phyloP scores from a whole-genome alignment of 1,140 invertebrate species.

The Elymnias hypermnestra region DNA sequence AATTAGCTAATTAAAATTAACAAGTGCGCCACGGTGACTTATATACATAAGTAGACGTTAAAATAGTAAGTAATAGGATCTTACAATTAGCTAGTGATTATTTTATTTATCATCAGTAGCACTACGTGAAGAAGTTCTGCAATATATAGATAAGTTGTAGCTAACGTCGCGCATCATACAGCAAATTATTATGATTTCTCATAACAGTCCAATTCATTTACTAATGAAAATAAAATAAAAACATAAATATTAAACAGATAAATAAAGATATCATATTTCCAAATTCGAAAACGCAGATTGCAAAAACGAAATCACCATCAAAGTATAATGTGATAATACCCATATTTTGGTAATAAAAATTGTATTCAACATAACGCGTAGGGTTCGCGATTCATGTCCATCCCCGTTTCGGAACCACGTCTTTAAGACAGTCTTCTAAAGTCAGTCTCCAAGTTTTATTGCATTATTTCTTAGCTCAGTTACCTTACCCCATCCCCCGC shows the following conservation, averaged over 20 bases:
- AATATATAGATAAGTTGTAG: constrained; percentile 2
- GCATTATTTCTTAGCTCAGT: constrained; percentile 60
- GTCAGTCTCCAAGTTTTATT: constrained; percentile 73
- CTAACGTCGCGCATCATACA: constrained; percentile 9
- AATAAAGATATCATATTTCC: not conserved
- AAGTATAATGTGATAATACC: constrained; percentile 29
- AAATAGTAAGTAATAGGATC: constrained; percentile 13
- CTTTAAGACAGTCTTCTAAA: constrained; percentile 73
- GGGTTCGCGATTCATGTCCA: constrained; percentile 12
- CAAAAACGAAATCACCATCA: constrained; percentile 16
- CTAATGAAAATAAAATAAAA: constrained; percentile 1
- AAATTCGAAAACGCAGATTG: not conserved
- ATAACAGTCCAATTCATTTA: constrained; percentile 6
- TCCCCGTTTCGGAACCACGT: constrained; percentile 27
- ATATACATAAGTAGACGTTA: constrained; percentile 19
- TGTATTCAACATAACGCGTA: constrained; percentile 16
- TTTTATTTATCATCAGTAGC: constrained; percentile 16
- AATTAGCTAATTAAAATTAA: constrained; percentile 33
- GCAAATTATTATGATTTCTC: too few relatives aligned
- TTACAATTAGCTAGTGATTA: constrained; percentile 18
- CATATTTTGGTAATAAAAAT: constrained; percentile 27
- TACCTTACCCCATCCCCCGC: constrained; percentile 26
- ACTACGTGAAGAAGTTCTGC: constrained; percentile 17
- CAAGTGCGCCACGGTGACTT: constrained; percentile 21
- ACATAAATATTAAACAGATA: not conserved